Conservation (phyloP, 2,888 invertebrate species). For the Lasioglossum villosulum region DNA sequence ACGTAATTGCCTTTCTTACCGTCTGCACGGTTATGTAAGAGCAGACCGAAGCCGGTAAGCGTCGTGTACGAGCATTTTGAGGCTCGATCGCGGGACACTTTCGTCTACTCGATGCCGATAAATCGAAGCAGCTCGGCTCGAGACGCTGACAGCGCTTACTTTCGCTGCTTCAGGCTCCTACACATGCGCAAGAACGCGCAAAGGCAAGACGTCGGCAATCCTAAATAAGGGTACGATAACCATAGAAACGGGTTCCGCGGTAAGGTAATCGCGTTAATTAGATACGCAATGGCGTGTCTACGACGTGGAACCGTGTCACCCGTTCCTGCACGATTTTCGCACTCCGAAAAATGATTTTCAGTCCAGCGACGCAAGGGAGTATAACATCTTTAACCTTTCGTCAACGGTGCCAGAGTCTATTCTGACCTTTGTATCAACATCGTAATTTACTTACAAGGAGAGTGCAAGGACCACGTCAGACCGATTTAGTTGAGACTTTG, state of each 20-base stretch:
- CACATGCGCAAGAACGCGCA: constrained; percentile 13
- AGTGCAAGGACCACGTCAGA: no score
- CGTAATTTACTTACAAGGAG: no score
- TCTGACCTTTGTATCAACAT: no score
- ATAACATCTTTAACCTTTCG: no score
- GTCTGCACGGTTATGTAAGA: constrained; percentile 52
- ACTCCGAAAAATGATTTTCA: background rate
- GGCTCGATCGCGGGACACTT: constrained; percentile 40
- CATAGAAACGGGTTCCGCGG: constrained; percentile 58
- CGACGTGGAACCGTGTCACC: constrained; percentile 37
- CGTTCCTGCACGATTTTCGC: constrained; percentile 25
- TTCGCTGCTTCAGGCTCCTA: constrained; percentile 70
- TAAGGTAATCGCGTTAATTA: constrained; percentile 68
- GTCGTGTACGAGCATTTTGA: constrained; percentile 30
- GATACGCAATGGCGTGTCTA: constrained; percentile 45
- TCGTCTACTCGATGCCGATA: constrained; percentile 31
- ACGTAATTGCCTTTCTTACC: constrained; percentile 57
- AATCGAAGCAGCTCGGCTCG: constrained; percentile 30
- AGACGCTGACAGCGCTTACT: constrained; percentile 59
- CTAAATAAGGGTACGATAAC: constrained; percentile 67
- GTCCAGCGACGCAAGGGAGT: background rate
- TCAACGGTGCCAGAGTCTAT: no score
- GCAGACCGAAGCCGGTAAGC: constrained; percentile 19
- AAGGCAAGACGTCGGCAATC: constrained; percentile 19
- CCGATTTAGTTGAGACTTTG: no score